Percentiles rank a stretch among this genome's conserved stretches.
Evolutionary conservation across 2,797 vertebrate genomes (phyloP).

Genomic region (Hybognathus amarus): DNA sequence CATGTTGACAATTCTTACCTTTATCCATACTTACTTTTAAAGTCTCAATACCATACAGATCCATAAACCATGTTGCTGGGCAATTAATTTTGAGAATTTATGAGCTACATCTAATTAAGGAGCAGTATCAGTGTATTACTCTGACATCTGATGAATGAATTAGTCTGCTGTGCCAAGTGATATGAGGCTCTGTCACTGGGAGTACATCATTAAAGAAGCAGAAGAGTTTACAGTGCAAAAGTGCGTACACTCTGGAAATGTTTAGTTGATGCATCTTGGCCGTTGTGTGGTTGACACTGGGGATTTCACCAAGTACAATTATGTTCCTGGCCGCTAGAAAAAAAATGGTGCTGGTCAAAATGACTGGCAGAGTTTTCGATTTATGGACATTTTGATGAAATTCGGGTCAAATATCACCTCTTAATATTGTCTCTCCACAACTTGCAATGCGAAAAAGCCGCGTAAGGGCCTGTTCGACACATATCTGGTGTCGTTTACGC

Average conservation of each 20-base stretch:
- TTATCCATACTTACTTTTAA: slow-evolving; percentile 8
- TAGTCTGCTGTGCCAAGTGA: slow-evolving; percentile 36
- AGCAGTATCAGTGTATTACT: slow-evolving; percentile 45
- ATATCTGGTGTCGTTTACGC: too few relatives aligned
- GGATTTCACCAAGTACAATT: neutral
- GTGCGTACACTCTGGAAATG: slow-evolving; percentile 11
- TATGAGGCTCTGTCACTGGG: slow-evolving; percentile 32
- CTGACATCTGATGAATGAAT: slow-evolving; percentile 58
- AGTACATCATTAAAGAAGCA: slow-evolving; percentile 50
- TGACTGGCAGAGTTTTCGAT: too few relatives aligned
- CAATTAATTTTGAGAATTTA: slow-evolving; percentile 57
- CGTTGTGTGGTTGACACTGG: neutral
- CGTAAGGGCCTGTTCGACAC: too few relatives aligned
- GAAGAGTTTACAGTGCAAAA: neutral
- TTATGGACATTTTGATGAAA: too few relatives aligned
- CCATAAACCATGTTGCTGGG: slow-evolving; percentile 45
- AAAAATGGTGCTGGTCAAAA: too few relatives aligned
- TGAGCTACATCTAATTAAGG: slow-evolving; percentile 57
- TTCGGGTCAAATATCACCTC: too few relatives aligned
- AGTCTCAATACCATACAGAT: slow-evolving; percentile 24
- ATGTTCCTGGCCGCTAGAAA: neutral
- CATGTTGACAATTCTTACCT: neutral
- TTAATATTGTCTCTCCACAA: too few relatives aligned
- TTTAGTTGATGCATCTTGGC: slow-evolving; percentile 1
- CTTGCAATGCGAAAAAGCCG: too few relatives aligned